These are phyloP conservation scores for Neotragus moschatus DNA, from an alignment of 2,113 vertebrate species.

Conservation along the genomic window DNA sequence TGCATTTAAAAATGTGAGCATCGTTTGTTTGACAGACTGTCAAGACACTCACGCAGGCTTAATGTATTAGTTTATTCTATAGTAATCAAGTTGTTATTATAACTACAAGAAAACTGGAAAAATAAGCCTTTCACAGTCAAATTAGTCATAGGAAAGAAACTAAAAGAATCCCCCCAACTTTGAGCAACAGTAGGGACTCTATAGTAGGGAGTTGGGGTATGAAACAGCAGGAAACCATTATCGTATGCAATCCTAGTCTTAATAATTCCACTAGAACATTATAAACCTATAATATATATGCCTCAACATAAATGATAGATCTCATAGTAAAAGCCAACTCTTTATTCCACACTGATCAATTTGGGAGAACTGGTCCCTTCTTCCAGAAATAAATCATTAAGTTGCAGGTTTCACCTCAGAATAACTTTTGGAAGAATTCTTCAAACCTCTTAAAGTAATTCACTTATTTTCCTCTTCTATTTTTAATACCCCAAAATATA, in stretches of 20 bases:
- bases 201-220: constrained; percentile 49
- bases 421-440: constrained; percentile 69
- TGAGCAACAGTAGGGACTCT: constrained; percentile 64
- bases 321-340: constrained; percentile 43
- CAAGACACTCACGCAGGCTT: constrained; percentile 58
- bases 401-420: constrained; percentile 59
- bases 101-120: constrained; percentile 75
- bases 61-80: constrained; percentile 75
- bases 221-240: constrained; percentile 68
- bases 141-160: constrained; percentile 66
- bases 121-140: constrained; percentile 74
- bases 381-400: constrained; percentile 75
- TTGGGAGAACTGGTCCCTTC: constrained; percentile 31
- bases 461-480: constrained; percentile 58
- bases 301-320: constrained; percentile 75
- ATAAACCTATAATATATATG: constrained; percentile 69
- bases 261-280: constrained; percentile 67
- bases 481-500: constrained; percentile 67
- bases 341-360: constrained; percentile 50
- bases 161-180: constrained; percentile 21
- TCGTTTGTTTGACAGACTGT: constrained; percentile 76
- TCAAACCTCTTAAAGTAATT: constrained; percentile 73
- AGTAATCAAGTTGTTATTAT: constrained; percentile 78
- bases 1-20: constrained; percentile 62
- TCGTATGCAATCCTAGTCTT: constrained; percentile 62